phyloP scores from a whole-genome alignment of 2,113 vertebrate genomes.

The Otolemur garnettii region DNA sequence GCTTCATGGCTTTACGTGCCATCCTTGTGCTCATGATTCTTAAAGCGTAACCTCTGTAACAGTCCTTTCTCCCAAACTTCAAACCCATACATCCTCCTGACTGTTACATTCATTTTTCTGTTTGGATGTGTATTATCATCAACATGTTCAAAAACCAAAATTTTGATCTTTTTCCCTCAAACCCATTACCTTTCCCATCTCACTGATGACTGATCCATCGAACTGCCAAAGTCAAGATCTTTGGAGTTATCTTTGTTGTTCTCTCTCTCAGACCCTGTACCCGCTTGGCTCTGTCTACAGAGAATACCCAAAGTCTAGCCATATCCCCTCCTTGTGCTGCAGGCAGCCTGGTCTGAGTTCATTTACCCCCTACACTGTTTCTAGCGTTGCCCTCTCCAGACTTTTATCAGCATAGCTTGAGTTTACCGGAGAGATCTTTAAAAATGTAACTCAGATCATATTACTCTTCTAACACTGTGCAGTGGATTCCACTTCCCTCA shows the following conservation, averaged over 20 bases:
- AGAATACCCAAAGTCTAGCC: background rate
- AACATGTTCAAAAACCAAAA: background rate
- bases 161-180: background rate
- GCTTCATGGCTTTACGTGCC: background rate
- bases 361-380: background rate
- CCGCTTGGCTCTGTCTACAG: background rate
- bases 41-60: background rate
- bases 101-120: background rate
- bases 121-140: background rate
- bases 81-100: background rate
- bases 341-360: background rate
- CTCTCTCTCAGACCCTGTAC: background rate
- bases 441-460: background rate
- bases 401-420: background rate
- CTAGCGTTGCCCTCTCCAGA: background rate
- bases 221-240: background rate
- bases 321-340: too few species aligned
- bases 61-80: background rate
- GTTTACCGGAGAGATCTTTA: background rate
- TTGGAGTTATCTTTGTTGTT: background rate
- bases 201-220: background rate
- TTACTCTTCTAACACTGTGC: background rate
- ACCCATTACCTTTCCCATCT: background rate
- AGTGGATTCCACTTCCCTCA: background rate
- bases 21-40: background rate